Base-by-base conservation (phyloP, 2,888 invertebrate species). In the Acronicta alni region DNA sequence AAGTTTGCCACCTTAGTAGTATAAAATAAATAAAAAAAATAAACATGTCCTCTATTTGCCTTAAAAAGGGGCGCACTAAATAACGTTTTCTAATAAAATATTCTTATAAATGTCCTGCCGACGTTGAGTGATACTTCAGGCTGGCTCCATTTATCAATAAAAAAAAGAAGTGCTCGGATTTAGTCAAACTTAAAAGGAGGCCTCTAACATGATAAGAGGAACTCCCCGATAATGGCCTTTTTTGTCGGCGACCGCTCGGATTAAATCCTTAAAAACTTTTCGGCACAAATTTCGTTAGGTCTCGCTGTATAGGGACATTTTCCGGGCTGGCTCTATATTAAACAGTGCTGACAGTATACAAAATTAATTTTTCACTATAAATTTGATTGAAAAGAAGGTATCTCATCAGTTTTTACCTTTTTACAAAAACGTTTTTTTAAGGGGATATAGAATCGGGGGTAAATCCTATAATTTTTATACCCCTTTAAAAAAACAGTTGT, bases 111-210 rank as follows among this genome's bases (percentile, higher is more conserved):
- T 66, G 75, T 63, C 75, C 57, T 57, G 38, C 32, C 49, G 67
- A 75, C 78, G 72, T 75, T 82, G 84, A 85, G 81, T 80, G 82
- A 85, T 85, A 81, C 79, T 79, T 78, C 69, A 77, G 73, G 77
- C 67, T 57, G 68, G 62, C 47, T 72, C 81, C 80, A 84, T 87
- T 85, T 84, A 84, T 85, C 85, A 82, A 85, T 86, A 85, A 84
- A 84, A 82, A n/a, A 84, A 85, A 41, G 52, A 68, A 67, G 74
- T 77, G 67, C 79, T 77, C 64, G 80, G 83, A 83, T 87, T 87
- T 85, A 82, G 81, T 79, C 80, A 85, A 89, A 89, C 88, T 91
- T 89, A 87, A 91, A 90, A 88, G 88, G 84, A 85, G 85, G 78
- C 78, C 78, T n/a, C 84, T 83, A 84, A 89, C 89, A 87, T 89